Base-by-base conservation (phyloP, 2,113 vertebrate genomes). In the Falco punctatus region DNA sequence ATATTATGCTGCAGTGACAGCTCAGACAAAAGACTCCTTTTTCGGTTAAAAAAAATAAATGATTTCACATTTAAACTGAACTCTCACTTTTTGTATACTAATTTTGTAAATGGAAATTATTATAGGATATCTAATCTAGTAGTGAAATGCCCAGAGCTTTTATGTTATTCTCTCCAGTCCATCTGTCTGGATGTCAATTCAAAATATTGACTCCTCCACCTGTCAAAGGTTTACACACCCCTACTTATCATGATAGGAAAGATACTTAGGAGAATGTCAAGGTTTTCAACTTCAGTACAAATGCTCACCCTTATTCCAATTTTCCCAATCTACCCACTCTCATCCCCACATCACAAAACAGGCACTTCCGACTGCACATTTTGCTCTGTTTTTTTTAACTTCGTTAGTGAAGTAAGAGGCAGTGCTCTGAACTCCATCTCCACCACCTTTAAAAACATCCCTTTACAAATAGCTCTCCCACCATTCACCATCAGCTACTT, bases 1-100 rank as follows among this genome's bases (percentile, higher is more conserved):
- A 95, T 96, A 87, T 88, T 90, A 91, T 95, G 74, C 78, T 46
- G 51, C 86, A 46, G 33, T 95, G 95, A 94, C 95, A 97, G 74
- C 87, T 94, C 70, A 94, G 87, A 97, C 89, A 98, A 98, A 97
- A 86, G 88, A 88, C 27, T 73, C n/a, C 17, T 87, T 89, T 91
- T 94, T 81, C 42, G 77, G 18, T 73, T 52, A 33, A 82, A 86
- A 94, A 30, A 51, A 55, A 46, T 78, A 78, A 95, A 82, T 85
- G 20, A 79, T 96, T 98, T 97, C 87, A 92, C 95, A 96, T 91
- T 97, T 97, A 88, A 96, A 82, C 54, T 90, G 67, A 97, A 95
- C 74, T 97, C 74, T 96, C 64, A 87, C 64, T 97, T 98, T 85
- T 38, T 88, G 52, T 95, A 96, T 73, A 90, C 35, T 69, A 32